Evolutionary conservation across 2,888 invertebrate species (phyloP).

Genomic region (Agriotes lineatus): DNA sequence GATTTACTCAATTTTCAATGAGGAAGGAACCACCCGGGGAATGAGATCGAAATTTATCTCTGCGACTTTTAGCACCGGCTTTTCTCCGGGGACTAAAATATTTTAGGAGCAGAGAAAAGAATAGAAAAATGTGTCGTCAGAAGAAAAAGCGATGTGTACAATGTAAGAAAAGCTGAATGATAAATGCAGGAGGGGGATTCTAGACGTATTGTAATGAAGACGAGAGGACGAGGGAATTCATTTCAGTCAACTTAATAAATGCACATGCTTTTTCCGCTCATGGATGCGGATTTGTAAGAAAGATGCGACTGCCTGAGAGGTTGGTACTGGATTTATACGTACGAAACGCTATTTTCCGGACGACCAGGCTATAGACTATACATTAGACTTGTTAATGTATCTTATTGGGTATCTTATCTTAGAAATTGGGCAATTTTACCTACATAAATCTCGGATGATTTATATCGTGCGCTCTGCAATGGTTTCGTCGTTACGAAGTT

Average conservation of each 20-base stretch:
- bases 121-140: slow-evolving; percentile 59
- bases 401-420: background rate
- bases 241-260: slow-evolving; percentile 58
- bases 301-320: slow-evolving; percentile 27
- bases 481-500: no score
- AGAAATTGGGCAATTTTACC: background rate
- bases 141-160: slow-evolving; percentile 60
- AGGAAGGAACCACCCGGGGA: slow-evolving; percentile 37
- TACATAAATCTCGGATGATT: slow-evolving; percentile 7
- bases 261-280: slow-evolving; percentile 53
- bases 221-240: slow-evolving; percentile 56
- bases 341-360: background rate
- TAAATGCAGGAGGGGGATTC: slow-evolving; percentile 57
- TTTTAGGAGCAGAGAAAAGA: slow-evolving; percentile 56
- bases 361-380: background rate
- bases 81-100: slow-evolving; percentile 56
- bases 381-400: background rate
- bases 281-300: slow-evolving; percentile 36
- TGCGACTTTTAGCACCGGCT: slow-evolving; percentile 45
- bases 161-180: slow-evolving; percentile 59
- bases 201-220: slow-evolving; percentile 59
- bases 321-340: slow-evolving; percentile 34
- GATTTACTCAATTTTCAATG: slow-evolving; percentile 46
- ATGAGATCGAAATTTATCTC: slow-evolving; percentile 46
- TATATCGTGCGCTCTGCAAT: background rate